These are phyloP conservation scores for Pachypsylla venusta DNA, from an alignment of 1,140 invertebrate genomes.

Conservation along the genomic window DNA sequence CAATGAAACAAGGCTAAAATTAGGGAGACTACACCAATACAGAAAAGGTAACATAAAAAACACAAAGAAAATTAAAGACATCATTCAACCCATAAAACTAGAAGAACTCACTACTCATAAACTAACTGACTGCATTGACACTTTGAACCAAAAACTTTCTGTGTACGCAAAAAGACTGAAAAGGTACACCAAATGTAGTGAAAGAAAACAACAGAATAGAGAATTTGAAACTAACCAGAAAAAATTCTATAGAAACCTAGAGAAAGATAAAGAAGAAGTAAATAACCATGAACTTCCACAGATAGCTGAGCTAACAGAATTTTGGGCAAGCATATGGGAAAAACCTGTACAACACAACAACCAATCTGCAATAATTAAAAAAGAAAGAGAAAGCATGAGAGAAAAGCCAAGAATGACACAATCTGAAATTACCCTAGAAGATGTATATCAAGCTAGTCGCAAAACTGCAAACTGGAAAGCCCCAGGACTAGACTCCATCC, in stretches of 20 bases:
- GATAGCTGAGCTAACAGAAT: not conserved
- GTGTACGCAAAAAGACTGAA: not conserved
- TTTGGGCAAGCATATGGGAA: not conserved
- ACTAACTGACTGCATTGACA: constrained; percentile 3
- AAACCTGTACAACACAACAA: not conserved
- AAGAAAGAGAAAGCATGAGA: not conserved
- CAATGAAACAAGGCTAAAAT: not conserved
- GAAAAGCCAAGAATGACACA: not conserved
- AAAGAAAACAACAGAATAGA: not conserved
- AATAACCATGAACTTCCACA: not conserved
- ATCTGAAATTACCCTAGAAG: not conserved
- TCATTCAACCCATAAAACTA: not conserved
- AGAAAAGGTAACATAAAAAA: not conserved
- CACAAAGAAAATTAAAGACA: not conserved
- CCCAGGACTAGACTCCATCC: constrained; percentile 9
- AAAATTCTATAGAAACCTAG: constrained; percentile 4
- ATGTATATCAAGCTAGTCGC: not conserved
- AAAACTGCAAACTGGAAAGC: constrained; percentile 10
- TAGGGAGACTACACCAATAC: not conserved
- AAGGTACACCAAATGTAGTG: not conserved
- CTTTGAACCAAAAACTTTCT: not conserved
- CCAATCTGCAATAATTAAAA: not conserved
- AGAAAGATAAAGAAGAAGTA: not conserved
- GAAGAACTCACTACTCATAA: not conserved
- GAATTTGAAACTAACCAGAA: not conserved